These are phyloP conservation scores for Drosophila carrolli DNA, from an alignment of 1,140 invertebrate species.

Conservation along the genomic window DNA sequence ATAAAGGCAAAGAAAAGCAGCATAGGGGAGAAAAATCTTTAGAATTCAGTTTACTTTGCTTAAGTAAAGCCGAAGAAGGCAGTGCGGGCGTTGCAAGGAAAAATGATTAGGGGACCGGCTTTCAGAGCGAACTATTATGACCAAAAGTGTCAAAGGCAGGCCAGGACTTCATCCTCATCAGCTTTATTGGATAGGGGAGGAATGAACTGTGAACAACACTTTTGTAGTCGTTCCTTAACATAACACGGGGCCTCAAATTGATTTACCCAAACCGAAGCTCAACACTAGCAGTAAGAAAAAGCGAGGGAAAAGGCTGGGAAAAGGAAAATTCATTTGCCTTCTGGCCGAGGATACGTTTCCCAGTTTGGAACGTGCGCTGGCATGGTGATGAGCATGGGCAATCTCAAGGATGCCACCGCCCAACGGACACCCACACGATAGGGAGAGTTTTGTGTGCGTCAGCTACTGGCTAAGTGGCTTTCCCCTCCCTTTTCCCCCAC, in stretches of 20 bases:
- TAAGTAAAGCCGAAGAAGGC: conserved; percentile 49
- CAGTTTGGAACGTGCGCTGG: conserved; percentile 40
- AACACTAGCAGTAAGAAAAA: conserved; percentile 19
- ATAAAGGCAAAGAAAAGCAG: conserved; percentile 38
- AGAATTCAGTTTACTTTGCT: conserved; percentile 60
- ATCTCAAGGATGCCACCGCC: conserved; percentile 47
- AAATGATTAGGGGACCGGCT: conserved; percentile 61
- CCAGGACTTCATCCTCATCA: conserved; percentile 41
- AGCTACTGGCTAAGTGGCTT: conserved; percentile 63
- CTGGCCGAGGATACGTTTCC: conserved; percentile 18
- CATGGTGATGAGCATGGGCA: conserved; percentile 42
- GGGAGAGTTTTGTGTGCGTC: conserved; percentile 62
- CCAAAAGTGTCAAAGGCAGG: conserved; percentile 74
- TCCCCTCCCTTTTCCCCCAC: conserved; percentile 12
- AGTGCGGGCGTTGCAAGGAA: conserved; percentile 21
- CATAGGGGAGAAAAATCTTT: conserved; percentile 62
- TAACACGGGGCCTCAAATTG: conserved; percentile 63
- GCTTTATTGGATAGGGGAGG: conserved; percentile 48
- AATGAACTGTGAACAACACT: conserved; percentile 75
- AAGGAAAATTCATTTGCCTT: conserved; percentile 55
- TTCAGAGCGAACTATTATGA: conserved; percentile 65
- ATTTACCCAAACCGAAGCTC: conserved; percentile 61
- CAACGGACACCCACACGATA: neutral
- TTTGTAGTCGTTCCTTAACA: conserved; percentile 65
- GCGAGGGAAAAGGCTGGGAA: conserved; percentile 10